Conservation (phyloP, 2,797 vertebrate genomes). For the Eidolon dupreanum region DNA sequence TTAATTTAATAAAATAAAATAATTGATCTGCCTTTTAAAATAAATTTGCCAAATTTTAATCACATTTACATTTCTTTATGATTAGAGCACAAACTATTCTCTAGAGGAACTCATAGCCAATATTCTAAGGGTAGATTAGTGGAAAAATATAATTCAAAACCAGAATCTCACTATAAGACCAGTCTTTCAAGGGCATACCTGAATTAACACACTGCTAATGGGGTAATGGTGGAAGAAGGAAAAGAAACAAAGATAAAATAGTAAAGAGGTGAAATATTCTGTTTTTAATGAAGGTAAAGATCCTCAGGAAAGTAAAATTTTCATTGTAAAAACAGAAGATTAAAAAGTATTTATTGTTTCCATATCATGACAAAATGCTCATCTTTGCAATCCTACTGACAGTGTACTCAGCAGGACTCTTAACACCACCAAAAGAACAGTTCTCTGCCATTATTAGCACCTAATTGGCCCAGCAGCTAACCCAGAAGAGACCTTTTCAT, state of each 20-base stretch:
- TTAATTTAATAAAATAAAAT: neutral
- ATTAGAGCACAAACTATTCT: neutral
- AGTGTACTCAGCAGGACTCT: neutral
- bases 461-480: slow-evolving; percentile 59
- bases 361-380: neutral
- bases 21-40: neutral
- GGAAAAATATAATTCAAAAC: neutral
- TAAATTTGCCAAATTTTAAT: neutral
- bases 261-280: neutral
- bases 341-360: neutral
- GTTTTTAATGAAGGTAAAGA: neutral
- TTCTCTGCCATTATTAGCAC: neutral
- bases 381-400: neutral
- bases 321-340: neutral
- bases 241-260: neutral
- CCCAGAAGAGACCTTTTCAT: slow-evolving; percentile 46
- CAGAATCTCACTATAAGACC: neutral
- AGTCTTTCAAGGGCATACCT: neutral
- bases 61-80: neutral
- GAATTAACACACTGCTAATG: neutral
- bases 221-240: neutral
- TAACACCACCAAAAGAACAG: neutral
- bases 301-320: neutral
- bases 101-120: neutral
- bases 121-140: neutral